Evolutionary conservation across 1,140 invertebrate species (phyloP), one percentile per base, ranked within the genome.

Genomic region (Pseudomyrmex sp.): DNA sequence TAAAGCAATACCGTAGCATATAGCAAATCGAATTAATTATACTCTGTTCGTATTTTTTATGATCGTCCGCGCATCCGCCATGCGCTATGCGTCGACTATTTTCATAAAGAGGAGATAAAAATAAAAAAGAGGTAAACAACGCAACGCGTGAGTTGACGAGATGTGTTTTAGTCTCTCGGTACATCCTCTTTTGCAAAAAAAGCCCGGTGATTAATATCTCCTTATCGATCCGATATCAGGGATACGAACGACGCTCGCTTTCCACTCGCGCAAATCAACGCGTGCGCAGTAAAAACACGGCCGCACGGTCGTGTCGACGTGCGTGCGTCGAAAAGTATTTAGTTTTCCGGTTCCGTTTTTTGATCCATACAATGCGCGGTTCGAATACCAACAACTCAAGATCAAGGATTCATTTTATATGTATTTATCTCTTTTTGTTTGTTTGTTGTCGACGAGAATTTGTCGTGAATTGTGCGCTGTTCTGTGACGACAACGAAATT

Each of bases 1-100:
- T 88, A 86, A 94, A 94, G 93, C 93, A 94, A 94, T 94, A 94
- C 82, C 83, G 86, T 92, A 92, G 90, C 72, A 70, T 86, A 56
- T 92, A 92, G 91, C 88, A 86, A 35, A 89, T 85, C 76, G 82
- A 90, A 89, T 89, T 87, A 83, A 87, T 76, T 65, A 88, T 26
- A 88, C 73, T 77, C 76, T 88, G 84, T 88, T 88, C 85, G 70
- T 88, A 88, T 77, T 73, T 54, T 65, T 56, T 65, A 84, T 56
- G 87, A 88, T 88, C 76, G 77, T 68, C 72, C 76, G 76, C 83
- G 86, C 66, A 62, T 76, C 76, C 70, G 74, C 54, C 54, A 44
- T 63, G 65, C 62, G 61, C 66, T 20, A 76, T 65, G 74, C 61
- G 20, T 65, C 46, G 82, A 84, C 74, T 79, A 79, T 79, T 79